phyloP scores from a whole-genome alignment of 2,888 invertebrate genomes.

The Brachyptera risi region DNA sequence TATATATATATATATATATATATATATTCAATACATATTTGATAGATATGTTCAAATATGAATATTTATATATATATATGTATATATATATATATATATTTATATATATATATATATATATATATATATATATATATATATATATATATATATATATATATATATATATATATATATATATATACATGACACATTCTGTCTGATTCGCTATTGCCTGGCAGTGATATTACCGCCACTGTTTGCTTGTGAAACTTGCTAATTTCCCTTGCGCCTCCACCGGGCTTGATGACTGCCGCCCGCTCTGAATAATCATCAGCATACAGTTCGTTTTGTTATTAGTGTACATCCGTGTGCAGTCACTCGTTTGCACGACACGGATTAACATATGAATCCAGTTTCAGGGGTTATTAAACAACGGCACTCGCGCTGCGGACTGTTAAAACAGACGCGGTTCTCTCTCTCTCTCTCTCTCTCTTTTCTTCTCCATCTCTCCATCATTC shows the following conservation, averaged over 20 bases:
- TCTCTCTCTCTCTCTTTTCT: neutral
- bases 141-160: too few relatives aligned
- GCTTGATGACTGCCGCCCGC: conserved; percentile 4
- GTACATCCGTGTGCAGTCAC: neutral
- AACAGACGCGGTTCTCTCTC: neutral
- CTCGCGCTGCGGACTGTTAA: neutral
- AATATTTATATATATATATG: too few relatives aligned
- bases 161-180: too few relatives aligned
- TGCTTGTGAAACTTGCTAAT: conserved; percentile 14
- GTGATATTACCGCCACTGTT: conserved; percentile 1
- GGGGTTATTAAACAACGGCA: conserved; percentile 31
- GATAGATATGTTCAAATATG: too few relatives aligned
- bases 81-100: too few relatives aligned
- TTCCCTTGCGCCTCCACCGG: conserved; percentile 13
- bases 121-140: too few relatives aligned
- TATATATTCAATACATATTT: too few relatives aligned
- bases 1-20: too few relatives aligned
- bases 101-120: too few relatives aligned
- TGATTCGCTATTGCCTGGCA: too few relatives aligned
- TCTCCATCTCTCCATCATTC: too few relatives aligned
- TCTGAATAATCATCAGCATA: conserved; percentile 15
- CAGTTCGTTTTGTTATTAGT: conserved; percentile 1
- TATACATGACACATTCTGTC: too few relatives aligned
- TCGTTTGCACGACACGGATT: conserved; percentile 16
- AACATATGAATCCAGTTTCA: conserved; percentile 33